Evolutionary conservation across 2,888 invertebrate species (phyloP).

Genomic region (Watsonalla binaria): DNA sequence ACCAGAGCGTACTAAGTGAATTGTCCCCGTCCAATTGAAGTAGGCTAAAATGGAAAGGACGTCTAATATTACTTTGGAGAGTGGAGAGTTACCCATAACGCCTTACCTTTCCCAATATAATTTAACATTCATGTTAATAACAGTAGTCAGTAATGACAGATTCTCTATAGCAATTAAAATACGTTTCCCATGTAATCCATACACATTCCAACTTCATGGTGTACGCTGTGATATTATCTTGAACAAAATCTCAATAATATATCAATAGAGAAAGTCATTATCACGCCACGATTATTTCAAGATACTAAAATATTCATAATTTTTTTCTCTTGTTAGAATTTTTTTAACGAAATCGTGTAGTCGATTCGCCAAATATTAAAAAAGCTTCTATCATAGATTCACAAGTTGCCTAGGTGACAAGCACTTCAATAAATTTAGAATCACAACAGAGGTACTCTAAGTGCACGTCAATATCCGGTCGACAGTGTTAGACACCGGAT

Average conservation of each 20-base stretch:
- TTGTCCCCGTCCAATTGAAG: not conserved
- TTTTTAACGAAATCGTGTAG: no score
- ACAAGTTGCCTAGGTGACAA: no score
- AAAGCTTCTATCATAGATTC: no score
- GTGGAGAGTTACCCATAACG: no score
- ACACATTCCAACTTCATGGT: not conserved
- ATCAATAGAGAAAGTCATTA: not conserved
- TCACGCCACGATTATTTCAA: no score
- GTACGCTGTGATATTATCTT: not conserved
- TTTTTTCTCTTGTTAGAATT: no score
- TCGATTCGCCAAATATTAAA: no score
- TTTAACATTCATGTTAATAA: no score
- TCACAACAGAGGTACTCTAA: slow-evolving; percentile 15
- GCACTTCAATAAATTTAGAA: not conserved
- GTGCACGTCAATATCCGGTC: slow-evolving; percentile 46
- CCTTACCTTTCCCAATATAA: no score
- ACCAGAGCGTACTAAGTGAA: no score
- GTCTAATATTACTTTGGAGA: not conserved
- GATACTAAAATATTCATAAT: no score
- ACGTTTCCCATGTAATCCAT: not conserved
- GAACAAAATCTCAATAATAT: not conserved
- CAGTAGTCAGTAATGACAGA: no score
- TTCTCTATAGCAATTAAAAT: not conserved
- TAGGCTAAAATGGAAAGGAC: not conserved
- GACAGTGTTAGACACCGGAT: slow-evolving; percentile 44